phyloP scores from a whole-genome alignment of 2,113 vertebrate genomes.

The Vidua macroura region DNA sequence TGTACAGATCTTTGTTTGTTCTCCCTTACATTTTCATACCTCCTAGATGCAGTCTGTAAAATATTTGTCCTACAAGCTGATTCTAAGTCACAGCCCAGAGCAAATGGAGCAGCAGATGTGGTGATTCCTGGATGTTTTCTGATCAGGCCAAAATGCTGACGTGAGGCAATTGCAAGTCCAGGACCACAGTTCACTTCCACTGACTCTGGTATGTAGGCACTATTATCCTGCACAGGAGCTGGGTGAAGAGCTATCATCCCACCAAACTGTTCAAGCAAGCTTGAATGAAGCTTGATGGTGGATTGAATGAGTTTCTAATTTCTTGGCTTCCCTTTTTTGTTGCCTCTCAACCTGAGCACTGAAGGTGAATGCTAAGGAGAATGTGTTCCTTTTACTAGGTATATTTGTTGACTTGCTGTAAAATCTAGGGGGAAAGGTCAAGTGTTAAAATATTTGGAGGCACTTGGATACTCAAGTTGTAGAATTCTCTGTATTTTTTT shows the following conservation, averaged over 20 bases:
- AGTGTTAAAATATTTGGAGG: background rate
- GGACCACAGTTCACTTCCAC: fast-evolving
- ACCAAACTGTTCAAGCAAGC: background rate
- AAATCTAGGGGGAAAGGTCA: background rate
- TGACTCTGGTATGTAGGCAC: background rate
- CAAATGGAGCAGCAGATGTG: background rate
- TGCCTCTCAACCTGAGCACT: background rate
- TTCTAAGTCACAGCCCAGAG: background rate
- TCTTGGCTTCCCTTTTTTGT: background rate
- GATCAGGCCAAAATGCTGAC: background rate
- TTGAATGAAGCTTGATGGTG: background rate
- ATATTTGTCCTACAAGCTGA: background rate
- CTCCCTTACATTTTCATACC: background rate
- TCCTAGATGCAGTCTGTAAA: background rate
- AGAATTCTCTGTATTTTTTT: background rate
- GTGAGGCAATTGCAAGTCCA: background rate
- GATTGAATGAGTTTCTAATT: background rate
- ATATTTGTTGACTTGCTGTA: background rate
- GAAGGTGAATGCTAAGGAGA: background rate
- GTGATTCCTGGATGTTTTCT: background rate
- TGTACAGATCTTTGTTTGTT: background rate
- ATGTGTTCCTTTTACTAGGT: background rate
- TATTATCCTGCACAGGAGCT: background rate
- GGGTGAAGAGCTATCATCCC: background rate
- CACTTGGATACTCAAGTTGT: background rate